phyloP scores from a whole-genome alignment of 2,888 invertebrate genomes.

The Perithous albicinctus region DNA sequence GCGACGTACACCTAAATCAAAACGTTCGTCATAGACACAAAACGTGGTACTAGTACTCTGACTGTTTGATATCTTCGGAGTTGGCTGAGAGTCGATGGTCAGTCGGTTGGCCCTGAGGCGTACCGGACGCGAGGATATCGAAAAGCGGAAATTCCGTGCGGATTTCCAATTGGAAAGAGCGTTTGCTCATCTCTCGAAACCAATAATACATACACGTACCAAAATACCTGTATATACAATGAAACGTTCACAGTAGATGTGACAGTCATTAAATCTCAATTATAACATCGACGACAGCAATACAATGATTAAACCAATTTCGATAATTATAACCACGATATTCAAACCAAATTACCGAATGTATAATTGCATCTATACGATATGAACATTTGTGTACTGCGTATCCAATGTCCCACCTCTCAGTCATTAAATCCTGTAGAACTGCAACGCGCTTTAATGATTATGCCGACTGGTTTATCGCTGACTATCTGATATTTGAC shows the following conservation, averaged over 20 bases:
- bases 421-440: conserved; percentile 17
- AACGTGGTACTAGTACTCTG: background rate
- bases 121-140: conserved; percentile 54
- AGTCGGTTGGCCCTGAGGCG: conserved; percentile 38
- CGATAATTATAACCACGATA: conserved; percentile 17
- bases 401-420: background rate
- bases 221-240: background rate
- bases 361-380: background rate
- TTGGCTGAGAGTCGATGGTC: conserved; percentile 12
- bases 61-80: conserved; percentile 38
- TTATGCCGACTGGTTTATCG: conserved; percentile 2
- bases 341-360: background rate
- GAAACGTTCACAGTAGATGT: background rate
- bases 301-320: conserved; percentile 15
- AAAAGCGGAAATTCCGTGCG: conserved; percentile 59
- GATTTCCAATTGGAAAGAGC: conserved; percentile 37
- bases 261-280: background rate
- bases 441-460: conserved; percentile 22
- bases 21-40: conserved; percentile 27
- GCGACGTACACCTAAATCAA: conserved; percentile 41
- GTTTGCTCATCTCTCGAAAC: background rate
- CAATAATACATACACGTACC: background rate
- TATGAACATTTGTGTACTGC: background rate
- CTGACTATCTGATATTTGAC: conserved; percentile 50
- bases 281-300: conserved; percentile 2